A percentile compares a stretch with the other conserved stretches of the same genome.
phyloP scores from a whole-genome alignment of 2,797 vertebrate species.

The Melanotaenia nigrans region DNA sequence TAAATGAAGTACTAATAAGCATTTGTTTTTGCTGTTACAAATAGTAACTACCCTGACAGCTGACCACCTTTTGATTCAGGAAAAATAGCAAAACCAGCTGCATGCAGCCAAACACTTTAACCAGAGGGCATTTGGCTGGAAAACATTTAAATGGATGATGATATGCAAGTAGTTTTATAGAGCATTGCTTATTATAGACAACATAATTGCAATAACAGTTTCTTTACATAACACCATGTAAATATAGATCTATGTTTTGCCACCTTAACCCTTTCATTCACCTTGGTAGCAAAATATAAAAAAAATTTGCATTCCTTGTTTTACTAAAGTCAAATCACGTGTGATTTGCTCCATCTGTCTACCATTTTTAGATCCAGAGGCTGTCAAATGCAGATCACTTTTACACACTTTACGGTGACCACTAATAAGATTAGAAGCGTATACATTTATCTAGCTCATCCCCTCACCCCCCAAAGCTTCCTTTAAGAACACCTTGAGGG shows the following conservation, averaged over 20 bases:
- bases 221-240: background rate
- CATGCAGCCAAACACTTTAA: too few species aligned
- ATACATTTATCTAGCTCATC: background rate
- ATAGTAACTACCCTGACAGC: too few species aligned
- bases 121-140: too few species aligned
- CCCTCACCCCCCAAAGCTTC: background rate
- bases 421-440: background rate
- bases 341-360: background rate
- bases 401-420: background rate
- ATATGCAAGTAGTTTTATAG: background rate
- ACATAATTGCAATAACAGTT: background rate
- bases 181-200: background rate
- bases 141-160: too few species aligned
- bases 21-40: too few species aligned
- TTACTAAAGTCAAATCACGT: too few species aligned
- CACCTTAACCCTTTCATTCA: too few species aligned
- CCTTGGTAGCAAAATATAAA: too few species aligned
- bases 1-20: too few species aligned
- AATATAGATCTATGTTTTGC: background rate
- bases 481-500: background rate
- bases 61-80: too few species aligned
- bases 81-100: too few species aligned
- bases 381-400: background rate
- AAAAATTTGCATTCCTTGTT: too few species aligned
- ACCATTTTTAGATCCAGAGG: background rate